Conservation (phyloP, 2,797 vertebrate genomes). For the Lacerta bilineata region DNA sequence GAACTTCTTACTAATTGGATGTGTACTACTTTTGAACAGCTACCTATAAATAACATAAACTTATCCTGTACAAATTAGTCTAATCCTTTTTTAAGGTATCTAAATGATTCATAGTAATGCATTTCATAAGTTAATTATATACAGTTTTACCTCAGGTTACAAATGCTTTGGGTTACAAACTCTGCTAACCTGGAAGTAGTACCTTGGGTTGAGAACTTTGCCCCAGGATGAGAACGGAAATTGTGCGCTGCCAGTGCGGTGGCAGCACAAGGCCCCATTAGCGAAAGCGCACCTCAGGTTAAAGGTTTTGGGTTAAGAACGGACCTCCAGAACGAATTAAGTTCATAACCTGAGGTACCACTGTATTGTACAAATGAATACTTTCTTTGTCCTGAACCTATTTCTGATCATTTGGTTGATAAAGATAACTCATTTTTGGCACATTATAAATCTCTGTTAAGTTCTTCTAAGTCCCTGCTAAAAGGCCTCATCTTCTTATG, state of each 20-base stretch:
- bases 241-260: accelerated
- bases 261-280: too few species aligned
- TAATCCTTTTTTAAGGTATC: background rate
- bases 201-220: too few species aligned
- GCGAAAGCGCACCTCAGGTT: too few species aligned
- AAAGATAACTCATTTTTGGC: background rate
- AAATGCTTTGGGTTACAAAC: too few species aligned
- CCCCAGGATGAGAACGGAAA: too few species aligned
- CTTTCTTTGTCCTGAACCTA: background rate
- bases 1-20: too few species aligned
- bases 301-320: too few species aligned
- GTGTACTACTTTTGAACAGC: background rate
- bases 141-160: too few species aligned
- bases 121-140: background rate
- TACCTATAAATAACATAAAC: background rate
- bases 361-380: background rate
- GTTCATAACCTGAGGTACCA: too few species aligned
- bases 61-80: background rate
- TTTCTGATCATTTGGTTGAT: background rate
- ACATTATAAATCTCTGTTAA: background rate
- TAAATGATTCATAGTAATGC: background rate
- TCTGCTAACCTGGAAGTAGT: too few species aligned
- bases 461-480: background rate
- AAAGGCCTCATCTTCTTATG: background rate
- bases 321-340: too few species aligned